phyloP scores from a whole-genome alignment of 53 echinoderm and acorn worm species.

The Antedon mediterranea region DNA sequence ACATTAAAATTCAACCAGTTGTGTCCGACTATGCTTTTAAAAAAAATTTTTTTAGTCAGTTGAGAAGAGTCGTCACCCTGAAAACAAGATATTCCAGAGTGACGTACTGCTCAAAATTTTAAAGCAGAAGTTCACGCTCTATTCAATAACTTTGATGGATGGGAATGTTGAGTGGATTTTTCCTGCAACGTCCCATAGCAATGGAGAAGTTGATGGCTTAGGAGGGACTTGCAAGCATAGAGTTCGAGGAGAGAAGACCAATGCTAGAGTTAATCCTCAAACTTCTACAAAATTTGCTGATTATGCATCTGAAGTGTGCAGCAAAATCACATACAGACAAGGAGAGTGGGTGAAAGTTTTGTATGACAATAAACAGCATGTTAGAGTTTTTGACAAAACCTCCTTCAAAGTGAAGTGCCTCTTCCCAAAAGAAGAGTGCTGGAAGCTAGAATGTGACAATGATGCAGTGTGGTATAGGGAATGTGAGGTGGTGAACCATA shows the following conservation, averaged over 20 bases:
- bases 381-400: slow-evolving; percentile 20
- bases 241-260: slow-evolving; percentile 22
- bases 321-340: not conserved
- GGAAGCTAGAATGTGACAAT: slow-evolving; percentile 19
- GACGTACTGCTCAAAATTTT: no score
- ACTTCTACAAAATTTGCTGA: slow-evolving; percentile 15
- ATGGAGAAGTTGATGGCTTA: slow-evolving; percentile 27
- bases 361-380: slow-evolving; percentile 28
- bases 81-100: slow-evolving; percentile 27
- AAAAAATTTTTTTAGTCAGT: no score
- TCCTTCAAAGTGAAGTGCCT: slow-evolving; percentile 27
- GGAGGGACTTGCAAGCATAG: slow-evolving; percentile 30
- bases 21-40: slow-evolving; percentile 26
- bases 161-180: slow-evolving; percentile 19
- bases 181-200: slow-evolving; percentile 25
- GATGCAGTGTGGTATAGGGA: no score
- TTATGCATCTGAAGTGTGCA: slow-evolving; percentile 19
- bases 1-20: slow-evolving; percentile 2
- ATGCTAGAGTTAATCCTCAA: slow-evolving; percentile 6
- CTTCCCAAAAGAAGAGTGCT: slow-evolving; percentile 22
- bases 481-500: not conserved
- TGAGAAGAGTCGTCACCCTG: slow-evolving; percentile 27
- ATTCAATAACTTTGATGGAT: slow-evolving; percentile 25
- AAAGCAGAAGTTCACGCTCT: slow-evolving; percentile 30
- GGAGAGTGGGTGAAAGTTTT: slow-evolving; percentile 28